Base-by-base conservation (phyloP, 2,888 invertebrate genomes). In the Drymonia ruficornis region DNA sequence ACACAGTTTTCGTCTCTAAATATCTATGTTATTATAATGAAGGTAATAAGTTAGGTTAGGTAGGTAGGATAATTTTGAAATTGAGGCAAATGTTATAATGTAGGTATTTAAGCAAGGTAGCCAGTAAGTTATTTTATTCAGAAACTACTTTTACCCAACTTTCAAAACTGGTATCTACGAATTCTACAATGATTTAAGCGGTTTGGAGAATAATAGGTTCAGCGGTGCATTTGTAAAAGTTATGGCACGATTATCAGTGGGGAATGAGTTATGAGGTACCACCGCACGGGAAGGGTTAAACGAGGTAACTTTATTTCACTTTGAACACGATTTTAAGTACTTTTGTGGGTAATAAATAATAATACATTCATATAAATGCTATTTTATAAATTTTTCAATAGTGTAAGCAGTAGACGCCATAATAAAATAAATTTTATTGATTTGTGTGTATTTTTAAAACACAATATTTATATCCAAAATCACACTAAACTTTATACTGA, bases 231-330 rank as follows among this genome's bases (percentile, higher is more conserved):
- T 75, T 77, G 76, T 78, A 80, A 84, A 79, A 86, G 81, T 84
- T 84, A 87, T 84, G 80, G 73, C 62, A 66, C 80, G 85, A 86
- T 88, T 87, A 87, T 83, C 82, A 80, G 71, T 48, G 62, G 60
- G 65, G 65, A 69, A 69, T 83, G 80, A 83, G 63, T 78, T 76
- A 81, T 75, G 76, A 72, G 74, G 79, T 79, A 76, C 68, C 62
- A 65, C 45, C 45, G 67, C 46, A 53, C 44, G 61, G 59, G 63
- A 49, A 56, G 53, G 63, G 52, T 49, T 61, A 56, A 63, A 59
- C 52, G 65, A 65, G 63, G 59, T 55, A 19, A 45, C 45, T 45
- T 45, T 45, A 28, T 45, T 45, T 76, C 75, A 74, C 74, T 74
- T 76, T 70, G 56, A 60, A 59, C 63, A 70, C 59, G 58, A 52